Conservation (phyloP, 2,888 invertebrate species). For the Tetramorium bicarinatum region DNA sequence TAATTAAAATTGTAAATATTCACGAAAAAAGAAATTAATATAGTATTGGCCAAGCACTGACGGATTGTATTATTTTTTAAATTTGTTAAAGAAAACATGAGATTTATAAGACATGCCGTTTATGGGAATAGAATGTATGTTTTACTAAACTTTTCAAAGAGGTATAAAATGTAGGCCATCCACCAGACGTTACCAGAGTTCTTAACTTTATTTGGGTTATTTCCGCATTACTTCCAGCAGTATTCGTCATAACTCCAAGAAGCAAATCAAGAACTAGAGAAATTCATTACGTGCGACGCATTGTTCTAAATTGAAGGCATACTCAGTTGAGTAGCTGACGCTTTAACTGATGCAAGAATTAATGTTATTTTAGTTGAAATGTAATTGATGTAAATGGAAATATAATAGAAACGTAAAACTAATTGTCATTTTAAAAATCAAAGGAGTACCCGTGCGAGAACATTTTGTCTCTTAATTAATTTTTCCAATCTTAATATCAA, state of each 20-base stretch:
- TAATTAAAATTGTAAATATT: neutral
- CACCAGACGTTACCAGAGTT: neutral
- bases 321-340: slow-evolving; percentile 12
- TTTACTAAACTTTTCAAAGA: neutral
- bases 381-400: slow-evolving; percentile 27
- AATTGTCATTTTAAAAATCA: slow-evolving; percentile 2
- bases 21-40: neutral
- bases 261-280: slow-evolving; percentile 32
- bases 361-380: slow-evolving; percentile 8
- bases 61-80: neutral
- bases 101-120: neutral
- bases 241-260: slow-evolving; percentile 16
- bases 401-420: slow-evolving; percentile 10
- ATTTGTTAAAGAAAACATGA: neutral
- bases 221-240: slow-evolving; percentile 32
- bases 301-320: slow-evolving; percentile 40
- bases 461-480: neutral
- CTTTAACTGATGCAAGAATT: slow-evolving; percentile 11
- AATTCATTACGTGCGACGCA: slow-evolving; percentile 38
- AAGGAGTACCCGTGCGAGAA: neutral
- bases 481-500: neutral
- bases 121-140: slow-evolving; percentile 19
- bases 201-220: slow-evolving; percentile 50
- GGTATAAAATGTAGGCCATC: slow-evolving; percentile 15
- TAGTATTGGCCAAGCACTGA: neutral